Conservation (phyloP, 2,797 vertebrate genomes). For the Picus viridis region DNA sequence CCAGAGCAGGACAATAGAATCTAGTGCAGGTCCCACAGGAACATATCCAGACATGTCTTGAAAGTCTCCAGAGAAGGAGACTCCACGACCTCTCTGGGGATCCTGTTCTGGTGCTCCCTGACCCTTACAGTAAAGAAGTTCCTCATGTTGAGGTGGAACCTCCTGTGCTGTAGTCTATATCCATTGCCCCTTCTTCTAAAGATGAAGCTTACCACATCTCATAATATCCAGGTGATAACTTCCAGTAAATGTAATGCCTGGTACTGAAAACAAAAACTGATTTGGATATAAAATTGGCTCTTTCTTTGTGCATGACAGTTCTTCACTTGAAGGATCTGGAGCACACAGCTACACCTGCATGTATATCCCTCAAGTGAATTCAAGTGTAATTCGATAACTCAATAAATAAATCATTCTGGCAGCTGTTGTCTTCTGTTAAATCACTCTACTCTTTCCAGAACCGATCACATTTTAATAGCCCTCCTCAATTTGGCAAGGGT, state of each 20-base stretch:
- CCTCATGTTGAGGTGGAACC: too few relatives aligned
- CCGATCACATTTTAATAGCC: slow-evolving; percentile 28
- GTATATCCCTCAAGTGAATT: not conserved
- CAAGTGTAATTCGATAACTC: slow-evolving; percentile 28
- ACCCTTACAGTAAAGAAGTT: too few relatives aligned
- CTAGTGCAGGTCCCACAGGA: too few relatives aligned
- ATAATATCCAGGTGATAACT: not conserved
- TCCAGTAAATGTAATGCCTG: not conserved
- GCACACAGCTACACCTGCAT: slow-evolving; percentile 14
- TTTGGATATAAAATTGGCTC: not conserved
- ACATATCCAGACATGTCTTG: too few relatives aligned
- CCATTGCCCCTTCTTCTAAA: too few relatives aligned
- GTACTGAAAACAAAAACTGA: slow-evolving; percentile 28
- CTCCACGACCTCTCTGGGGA: too few relatives aligned
- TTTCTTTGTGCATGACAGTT: not conserved
- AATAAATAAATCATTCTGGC: slow-evolving; percentile 35
- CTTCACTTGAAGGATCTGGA: not conserved
- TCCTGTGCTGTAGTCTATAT: too few relatives aligned
- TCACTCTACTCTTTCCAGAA: slow-evolving; percentile 1
- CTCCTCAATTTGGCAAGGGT: slow-evolving; percentile 45
- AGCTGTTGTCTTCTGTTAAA: slow-evolving; percentile 12
- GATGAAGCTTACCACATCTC: not conserved
- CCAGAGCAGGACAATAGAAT: too few relatives aligned
- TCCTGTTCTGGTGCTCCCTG: too few relatives aligned
- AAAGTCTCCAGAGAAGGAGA: too few relatives aligned